Percentiles rank a stretch among this genome's conserved stretches.
These are phyloP conservation scores for Pangasius macronema DNA, from an alignment of 2,797 vertebrate genomes.

Conservation along the genomic window DNA sequence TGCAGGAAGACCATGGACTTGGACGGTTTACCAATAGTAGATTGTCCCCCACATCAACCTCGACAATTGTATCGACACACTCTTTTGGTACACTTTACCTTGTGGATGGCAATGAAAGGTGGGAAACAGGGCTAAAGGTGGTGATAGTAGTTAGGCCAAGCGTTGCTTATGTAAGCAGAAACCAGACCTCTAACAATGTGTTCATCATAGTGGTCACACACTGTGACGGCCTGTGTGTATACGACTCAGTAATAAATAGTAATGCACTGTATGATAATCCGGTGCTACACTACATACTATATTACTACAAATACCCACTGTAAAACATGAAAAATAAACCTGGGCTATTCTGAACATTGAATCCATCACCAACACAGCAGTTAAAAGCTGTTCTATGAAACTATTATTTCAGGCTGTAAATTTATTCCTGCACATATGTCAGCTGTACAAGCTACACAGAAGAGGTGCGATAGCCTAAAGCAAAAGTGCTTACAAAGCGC, in stretches of 20 bases:
- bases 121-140: not conserved
- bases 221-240: not conserved
- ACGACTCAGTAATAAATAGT: not conserved
- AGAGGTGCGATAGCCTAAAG: not conserved
- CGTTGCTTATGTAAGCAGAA: not conserved
- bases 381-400: not conserved
- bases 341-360: not conserved
- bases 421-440: not conserved
- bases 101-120: not conserved
- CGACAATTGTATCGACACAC: no score
- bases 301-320: no score
- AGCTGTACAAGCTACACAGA: not conserved
- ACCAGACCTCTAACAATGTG: no score
- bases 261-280: not conserved
- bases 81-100: no score
- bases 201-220: not conserved
- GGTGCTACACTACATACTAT: not conserved
- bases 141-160: not conserved
- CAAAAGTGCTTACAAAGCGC: not conserved
- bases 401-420: slow-evolving; percentile 1
- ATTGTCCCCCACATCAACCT: no score
- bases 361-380: not conserved
- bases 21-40: no score
- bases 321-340: not conserved
- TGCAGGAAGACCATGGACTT: not conserved